phyloP scores from a whole-genome alignment of 2,113 vertebrate genomes.

The Cyanoderma ruficeps region DNA sequence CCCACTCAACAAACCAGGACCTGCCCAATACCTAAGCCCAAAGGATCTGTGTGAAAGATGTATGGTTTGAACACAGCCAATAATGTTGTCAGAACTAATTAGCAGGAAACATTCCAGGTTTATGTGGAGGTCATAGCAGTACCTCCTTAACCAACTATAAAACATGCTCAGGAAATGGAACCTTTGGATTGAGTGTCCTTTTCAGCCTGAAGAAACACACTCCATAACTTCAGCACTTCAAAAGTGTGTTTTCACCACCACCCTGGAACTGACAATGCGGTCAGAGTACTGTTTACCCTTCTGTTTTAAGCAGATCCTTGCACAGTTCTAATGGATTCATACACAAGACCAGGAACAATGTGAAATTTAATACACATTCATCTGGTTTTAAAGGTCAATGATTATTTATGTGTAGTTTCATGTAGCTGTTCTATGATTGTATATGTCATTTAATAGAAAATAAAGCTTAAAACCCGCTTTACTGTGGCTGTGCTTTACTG shows the following conservation, averaged over 20 bases:
- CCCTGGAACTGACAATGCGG: neutral
- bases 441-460: neutral
- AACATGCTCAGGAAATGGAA: neutral
- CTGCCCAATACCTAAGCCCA: neutral
- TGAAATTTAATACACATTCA: neutral
- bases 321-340: neutral
- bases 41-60: neutral
- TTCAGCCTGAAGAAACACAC: neutral
- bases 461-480: neutral
- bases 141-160: neutral
- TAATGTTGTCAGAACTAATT: neutral
- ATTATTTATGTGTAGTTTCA: neutral
- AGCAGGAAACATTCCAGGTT: neutral
- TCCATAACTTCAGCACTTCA: neutral
- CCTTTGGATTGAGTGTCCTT: neutral
- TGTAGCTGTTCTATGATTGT: neutral
- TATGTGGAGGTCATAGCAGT: neutral
- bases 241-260: neutral
- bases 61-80: neutral
- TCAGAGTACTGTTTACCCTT: neutral
- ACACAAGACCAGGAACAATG: neutral
- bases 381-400: neutral
- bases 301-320: neutral
- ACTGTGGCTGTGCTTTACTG: neutral
- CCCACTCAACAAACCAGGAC: neutral